Percentiles rank a stretch among this genome's conserved stretches.
phyloP scores from a whole-genome alignment of 2,113 vertebrate genomes.

The Acanthochromis polyacanthus region DNA sequence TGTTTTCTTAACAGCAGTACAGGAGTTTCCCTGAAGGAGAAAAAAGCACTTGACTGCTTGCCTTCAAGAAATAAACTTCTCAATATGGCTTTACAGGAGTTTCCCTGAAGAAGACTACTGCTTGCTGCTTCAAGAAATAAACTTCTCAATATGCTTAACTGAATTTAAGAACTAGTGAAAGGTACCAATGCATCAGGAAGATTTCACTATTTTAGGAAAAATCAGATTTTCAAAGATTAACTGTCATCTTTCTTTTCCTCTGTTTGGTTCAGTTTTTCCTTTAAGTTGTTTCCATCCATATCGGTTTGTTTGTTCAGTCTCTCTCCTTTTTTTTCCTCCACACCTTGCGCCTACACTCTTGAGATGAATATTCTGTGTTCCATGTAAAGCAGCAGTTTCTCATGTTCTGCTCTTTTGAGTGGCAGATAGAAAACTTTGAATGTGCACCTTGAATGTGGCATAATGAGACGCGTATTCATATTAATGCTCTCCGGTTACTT shows the following conservation, averaged over 20 bases:
- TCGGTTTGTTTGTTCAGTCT: neutral
- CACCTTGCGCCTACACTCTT: neutral
- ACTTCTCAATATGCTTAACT: neutral
- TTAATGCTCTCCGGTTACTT: slow-evolving; percentile 30
- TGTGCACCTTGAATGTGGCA: slow-evolving; percentile 26
- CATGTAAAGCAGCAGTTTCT: slow-evolving; percentile 9
- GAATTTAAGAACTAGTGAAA: neutral
- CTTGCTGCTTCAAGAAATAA: neutral
- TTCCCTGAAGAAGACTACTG: neutral
- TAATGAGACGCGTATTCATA: slow-evolving; percentile 54
- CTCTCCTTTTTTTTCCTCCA: neutral
- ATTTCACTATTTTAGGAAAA: neutral
- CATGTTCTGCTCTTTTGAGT: slow-evolving; percentile 7
- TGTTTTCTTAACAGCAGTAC: neutral
- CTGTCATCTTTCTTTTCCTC: neutral
- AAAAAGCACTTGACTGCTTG: neutral
- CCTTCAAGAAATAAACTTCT: neutral
- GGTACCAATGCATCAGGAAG: neutral
- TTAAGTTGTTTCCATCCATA: neutral
- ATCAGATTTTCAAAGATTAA: neutral
- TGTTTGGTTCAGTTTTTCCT: neutral
- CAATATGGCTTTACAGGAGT: neutral
- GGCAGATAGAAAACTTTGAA: slow-evolving; percentile 23
- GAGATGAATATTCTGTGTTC: slow-evolving; percentile 13
- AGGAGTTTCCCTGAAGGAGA: neutral